Evolutionary conservation across 2,797 vertebrate genomes (phyloP).

Genomic region (Cryptoblepharus egeriae): DNA sequence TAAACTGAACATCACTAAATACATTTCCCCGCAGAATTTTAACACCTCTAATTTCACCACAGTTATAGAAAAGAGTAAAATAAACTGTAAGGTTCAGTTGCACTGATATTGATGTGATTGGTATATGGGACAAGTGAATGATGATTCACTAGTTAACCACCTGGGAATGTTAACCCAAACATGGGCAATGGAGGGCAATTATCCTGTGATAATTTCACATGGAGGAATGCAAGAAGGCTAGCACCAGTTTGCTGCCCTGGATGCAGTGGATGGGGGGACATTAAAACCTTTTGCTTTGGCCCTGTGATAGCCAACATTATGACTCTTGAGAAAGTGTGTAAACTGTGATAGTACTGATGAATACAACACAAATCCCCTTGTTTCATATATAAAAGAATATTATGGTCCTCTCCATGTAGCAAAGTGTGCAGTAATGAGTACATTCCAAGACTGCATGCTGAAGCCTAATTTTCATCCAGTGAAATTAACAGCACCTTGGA

Average conservation of each 20-base stretch:
- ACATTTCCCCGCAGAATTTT: not conserved
- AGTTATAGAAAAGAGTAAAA: slow-evolving; percentile 30
- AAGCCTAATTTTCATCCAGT: not conserved
- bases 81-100: not conserved
- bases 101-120: slow-evolving; percentile 8
- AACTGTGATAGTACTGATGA: not conserved
- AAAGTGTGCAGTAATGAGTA: slow-evolving; percentile 9
- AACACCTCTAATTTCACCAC: not conserved
- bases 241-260: not conserved
- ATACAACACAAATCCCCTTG: not conserved
- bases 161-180: no score
- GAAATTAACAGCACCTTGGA: not conserved
- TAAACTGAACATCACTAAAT: not conserved
- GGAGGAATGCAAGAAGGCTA: no score
- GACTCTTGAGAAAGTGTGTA: not conserved
- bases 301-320: no score
- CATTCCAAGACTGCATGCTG: not conserved
- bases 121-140: not conserved
- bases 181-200: no score
- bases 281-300: no score
- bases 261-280: not conserved
- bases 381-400: not conserved
- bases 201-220: no score
- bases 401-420: not conserved
- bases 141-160: not conserved